Conservation (phyloP, 2,113 vertebrate species). For the Gambusia holbrooki region DNA sequence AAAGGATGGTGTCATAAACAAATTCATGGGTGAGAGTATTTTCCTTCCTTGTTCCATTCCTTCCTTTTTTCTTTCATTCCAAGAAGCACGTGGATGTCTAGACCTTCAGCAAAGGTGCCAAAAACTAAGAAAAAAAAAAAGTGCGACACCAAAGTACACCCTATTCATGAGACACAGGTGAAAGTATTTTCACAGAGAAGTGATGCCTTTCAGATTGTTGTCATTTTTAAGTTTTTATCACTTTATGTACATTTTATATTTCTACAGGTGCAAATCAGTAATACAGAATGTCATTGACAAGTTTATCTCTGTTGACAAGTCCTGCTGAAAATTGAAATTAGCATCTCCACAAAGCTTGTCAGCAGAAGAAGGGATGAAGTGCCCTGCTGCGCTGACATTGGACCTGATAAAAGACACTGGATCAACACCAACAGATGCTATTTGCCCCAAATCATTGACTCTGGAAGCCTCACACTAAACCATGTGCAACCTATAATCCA, state of each 20-base stretch:
- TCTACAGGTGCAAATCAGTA: too few species aligned
- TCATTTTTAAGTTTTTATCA: background rate
- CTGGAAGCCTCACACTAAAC: background rate
- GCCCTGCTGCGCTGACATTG: background rate
- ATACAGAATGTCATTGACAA: too few species aligned
- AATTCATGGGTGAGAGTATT: conserved; percentile 58
- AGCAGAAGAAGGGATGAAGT: background rate
- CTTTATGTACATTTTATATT: too few species aligned
- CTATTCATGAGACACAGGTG: background rate
- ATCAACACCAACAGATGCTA: background rate
- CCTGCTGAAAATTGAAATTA: background rate
- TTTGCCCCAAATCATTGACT: background rate
- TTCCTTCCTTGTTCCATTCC: background rate
- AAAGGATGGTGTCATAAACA: conserved; percentile 63
- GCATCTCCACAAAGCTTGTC: background rate
- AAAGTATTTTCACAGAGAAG: background rate
- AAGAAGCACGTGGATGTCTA: conserved; percentile 5
- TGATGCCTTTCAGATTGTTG: conserved; percentile 9
- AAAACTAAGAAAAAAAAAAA: conserved; percentile 11
- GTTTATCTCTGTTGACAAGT: background rate
- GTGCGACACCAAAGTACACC: background rate
- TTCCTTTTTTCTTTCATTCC: background rate
- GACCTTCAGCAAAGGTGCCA: conserved; percentile 16
- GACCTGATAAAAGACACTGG: background rate
- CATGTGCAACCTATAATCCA: background rate